Base-by-base conservation (phyloP, 1,140 invertebrate genomes). In the Procambarus virginalis region DNA sequence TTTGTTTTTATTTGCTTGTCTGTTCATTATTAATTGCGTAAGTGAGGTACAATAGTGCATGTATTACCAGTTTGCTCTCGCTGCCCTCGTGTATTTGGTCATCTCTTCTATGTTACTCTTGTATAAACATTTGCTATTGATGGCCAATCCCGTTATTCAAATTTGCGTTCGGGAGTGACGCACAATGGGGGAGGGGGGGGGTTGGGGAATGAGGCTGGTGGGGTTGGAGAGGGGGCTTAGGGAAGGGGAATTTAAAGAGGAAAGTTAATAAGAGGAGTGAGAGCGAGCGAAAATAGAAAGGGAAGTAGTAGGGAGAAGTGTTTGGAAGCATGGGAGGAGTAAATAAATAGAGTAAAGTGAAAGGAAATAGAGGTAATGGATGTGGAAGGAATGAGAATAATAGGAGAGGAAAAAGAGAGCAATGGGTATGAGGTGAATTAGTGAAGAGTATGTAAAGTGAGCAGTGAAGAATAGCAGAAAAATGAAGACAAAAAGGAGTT, bases 111-210 rank as follows among this genome's bases (percentile, higher is more conserved):
- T 17, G 76, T 51, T 51, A 78, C 46, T 78, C 76, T 12, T 4
- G 14, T 46, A 78, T 78, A 48, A 78, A 78, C 46, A 78, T 78
- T 78, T 49, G 46, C 76, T 49, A 78, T 78, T 78, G 76, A 51
- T 78, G 76, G 46, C n/a, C 46, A 17, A 51, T 51, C 10, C 76
- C 20, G 46, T 48, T 49, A 49, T 48, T 78, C 49, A 51, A 78
- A 51, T 78, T 48, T 78, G 76, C 14, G 76, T 78, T 78, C 45
- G 22, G 76, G 10, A 55, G 58, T 17, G 79, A 60, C 2, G 51
- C 14, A n/a, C 12, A 55, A 10, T 1, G 6, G 45, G 81, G 3
- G 60, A 34, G 64, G 81, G 58, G 58, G 58, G 79, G 51, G n/a
- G 79, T 20, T 45, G 51, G 20, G 5, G 51, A 55, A 14, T 14